Percentiles rank a stretch among this genome's conserved stretches.
phyloP scores from a whole-genome alignment of 2,113 vertebrate genomes.

The Dasyurus viverrinus region DNA sequence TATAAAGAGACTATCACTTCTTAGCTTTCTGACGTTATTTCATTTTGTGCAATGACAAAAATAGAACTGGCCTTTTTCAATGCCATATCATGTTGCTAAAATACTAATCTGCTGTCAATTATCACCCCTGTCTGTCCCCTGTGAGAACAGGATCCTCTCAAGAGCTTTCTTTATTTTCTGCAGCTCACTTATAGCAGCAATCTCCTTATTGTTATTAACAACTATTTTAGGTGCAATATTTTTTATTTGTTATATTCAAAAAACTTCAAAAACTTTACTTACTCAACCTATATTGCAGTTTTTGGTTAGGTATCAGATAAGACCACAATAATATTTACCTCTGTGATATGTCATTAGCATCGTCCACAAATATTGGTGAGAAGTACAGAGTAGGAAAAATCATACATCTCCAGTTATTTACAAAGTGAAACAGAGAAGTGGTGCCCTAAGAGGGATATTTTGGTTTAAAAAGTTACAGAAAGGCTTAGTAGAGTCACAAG shows the following conservation, averaged over 20 bases:
- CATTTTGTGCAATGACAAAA: slow-evolving; percentile 44
- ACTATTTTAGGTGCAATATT: not conserved
- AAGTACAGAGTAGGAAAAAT: slow-evolving; percentile 15
- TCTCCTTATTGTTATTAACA: not conserved
- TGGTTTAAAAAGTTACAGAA: not conserved
- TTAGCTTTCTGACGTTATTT: not conserved
- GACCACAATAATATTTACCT: not conserved
- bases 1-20: not conserved
- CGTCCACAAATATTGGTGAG: not conserved
- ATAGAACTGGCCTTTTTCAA: slow-evolving; percentile 63
- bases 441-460: not conserved
- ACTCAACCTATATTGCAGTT: not conserved
- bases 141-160: slow-evolving; percentile 15
- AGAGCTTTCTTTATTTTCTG: slow-evolving; percentile 29
- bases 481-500: not conserved
- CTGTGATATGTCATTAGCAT: not conserved
- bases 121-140: slow-evolving; percentile 15
- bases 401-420: not conserved
- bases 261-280: not conserved
- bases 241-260: slow-evolving; percentile 33
- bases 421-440: not conserved
- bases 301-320: not conserved
- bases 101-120: slow-evolving; percentile 57
- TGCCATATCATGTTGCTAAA: slow-evolving; percentile 68
- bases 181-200: not conserved